A percentile compares a stretch with the other conserved stretches of the same genome.
These are phyloP conservation scores for Tribolium madens DNA, from an alignment of 1,140 invertebrate species.

Conservation along the genomic window DNA sequence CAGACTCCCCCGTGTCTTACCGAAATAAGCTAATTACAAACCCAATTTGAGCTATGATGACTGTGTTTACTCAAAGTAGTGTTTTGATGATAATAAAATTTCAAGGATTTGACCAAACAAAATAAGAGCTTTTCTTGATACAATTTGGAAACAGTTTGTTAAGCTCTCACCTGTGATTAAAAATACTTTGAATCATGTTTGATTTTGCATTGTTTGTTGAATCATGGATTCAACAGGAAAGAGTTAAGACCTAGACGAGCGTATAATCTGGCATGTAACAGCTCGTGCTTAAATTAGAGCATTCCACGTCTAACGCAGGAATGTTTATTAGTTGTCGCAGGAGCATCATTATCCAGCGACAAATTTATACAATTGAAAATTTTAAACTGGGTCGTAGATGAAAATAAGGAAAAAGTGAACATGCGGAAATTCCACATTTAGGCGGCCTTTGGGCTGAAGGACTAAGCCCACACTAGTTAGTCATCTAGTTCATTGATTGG, in stretches of 20 bases:
- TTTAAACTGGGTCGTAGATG: background rate
- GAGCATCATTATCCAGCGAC: conserved; percentile 24
- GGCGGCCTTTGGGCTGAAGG: conserved; percentile 13
- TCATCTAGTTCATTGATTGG: conserved; percentile 51
- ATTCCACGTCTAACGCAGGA: conserved; percentile 34
- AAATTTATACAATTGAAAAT: background rate
- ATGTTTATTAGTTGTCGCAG: conserved; percentile 39
- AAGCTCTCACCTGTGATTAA: conserved; percentile 2
- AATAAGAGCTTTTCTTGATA: conserved; percentile 9
- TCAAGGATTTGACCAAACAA: conserved; percentile 11
- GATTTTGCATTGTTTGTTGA: conserved; percentile 14
- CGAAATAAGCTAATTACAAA: conserved; percentile 15
- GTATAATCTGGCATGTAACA: conserved; percentile 25
- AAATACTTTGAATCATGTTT: conserved; percentile 14
- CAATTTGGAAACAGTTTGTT: conserved; percentile 5
- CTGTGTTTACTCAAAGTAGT: background rate
- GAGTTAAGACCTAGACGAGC: conserved; percentile 19
- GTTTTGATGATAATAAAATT: conserved; percentile 23
- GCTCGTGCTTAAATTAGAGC: conserved; percentile 42
- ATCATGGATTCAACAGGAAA: background rate
- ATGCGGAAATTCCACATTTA: conserved; percentile 14
- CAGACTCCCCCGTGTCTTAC: conserved; percentile 2
- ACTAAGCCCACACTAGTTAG: conserved; percentile 39
- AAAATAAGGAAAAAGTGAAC: conserved; percentile 1
- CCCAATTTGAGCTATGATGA: background rate